Percentiles rank a stretch among this genome's conserved stretches.
These are phyloP conservation scores for Andrena cerasifolii DNA, from an alignment of 1,140 invertebrate species.

Conservation along the genomic window DNA sequence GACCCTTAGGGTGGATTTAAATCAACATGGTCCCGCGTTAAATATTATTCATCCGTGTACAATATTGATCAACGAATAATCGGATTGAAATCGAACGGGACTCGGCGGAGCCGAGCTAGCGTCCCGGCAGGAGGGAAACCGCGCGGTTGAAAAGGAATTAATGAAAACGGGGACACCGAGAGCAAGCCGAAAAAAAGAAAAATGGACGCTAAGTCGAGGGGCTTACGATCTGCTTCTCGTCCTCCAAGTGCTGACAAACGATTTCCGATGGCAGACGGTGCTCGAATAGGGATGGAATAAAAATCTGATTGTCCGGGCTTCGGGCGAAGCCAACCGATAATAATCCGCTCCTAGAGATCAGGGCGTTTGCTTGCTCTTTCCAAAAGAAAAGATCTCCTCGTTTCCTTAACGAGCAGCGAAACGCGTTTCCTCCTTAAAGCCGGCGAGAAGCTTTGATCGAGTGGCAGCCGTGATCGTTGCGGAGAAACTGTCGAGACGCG, in stretches of 20 bases:
- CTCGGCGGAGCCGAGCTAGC: background rate
- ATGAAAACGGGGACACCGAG: background rate
- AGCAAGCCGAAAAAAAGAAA: background rate
- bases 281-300: background rate
- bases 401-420: background rate
- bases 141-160: background rate
- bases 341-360: background rate
- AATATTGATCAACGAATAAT: background rate
- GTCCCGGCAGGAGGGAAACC: background rate
- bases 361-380: background rate
- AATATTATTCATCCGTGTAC: background rate
- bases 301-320: background rate
- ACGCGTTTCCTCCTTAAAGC: background rate
- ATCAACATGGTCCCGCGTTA: background rate
- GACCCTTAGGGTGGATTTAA: background rate
- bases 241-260: slow-evolving; percentile 11
- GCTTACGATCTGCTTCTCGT: background rate
- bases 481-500: background rate
- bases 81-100: background rate
- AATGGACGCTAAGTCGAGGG: background rate
- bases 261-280: background rate
- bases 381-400: background rate
- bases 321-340: background rate
- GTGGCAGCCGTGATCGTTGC: background rate
- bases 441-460: background rate